Evolutionary conservation across 2,888 invertebrate species (phyloP), one percentile per base, ranked within the genome.

Genomic region (Lochmaea capreae): DNA sequence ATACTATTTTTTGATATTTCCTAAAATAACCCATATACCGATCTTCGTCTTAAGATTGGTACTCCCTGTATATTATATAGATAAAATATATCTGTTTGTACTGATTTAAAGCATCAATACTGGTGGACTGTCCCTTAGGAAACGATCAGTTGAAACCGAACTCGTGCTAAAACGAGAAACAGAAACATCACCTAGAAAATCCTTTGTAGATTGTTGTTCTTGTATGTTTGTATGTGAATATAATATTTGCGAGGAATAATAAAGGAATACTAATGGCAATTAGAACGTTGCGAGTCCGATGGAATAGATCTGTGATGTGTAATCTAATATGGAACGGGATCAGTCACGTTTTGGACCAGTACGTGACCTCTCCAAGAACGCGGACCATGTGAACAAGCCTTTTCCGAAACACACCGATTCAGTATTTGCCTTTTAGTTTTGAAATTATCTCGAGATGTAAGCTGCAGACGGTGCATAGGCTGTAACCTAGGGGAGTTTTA

Each of bases 271-370:
- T 79, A 80, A 80, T 80, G 79, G 78, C 79, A 81, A 81, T 81
- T 79, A 80, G 79, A 78, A 76, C 77, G 78, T 79, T 77, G 79
- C 77, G 80, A 77, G 81, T 80, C 81, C 79, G 77, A 79, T 76
- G 76, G 77, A 78, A 79, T 80, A 79, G 81, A 82, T 83, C 82
- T 81, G 82, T 80, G 81, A 82, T 79, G 82, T 82, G 84, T 87
- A 87, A 87, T 87, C 87, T 86, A 87, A 87, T 86, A 86, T 86
- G 83, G 84, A 84, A 80, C 83, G 82, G 86, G 86, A 86, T 86
- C 85, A 84, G 86, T 86, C 87, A 87, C 87, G 87, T 87, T 85
- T 82, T 79, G 80, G 84, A 84, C 83, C 84, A 82, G 84, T 85
- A 87, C 87, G 87, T 87, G 87, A 85, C 85, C 84, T 83, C 83